These are phyloP conservation scores for Hapalemur alaotrensis DNA, from an alignment of 2,797 vertebrate species.

Conservation along the genomic window DNA sequence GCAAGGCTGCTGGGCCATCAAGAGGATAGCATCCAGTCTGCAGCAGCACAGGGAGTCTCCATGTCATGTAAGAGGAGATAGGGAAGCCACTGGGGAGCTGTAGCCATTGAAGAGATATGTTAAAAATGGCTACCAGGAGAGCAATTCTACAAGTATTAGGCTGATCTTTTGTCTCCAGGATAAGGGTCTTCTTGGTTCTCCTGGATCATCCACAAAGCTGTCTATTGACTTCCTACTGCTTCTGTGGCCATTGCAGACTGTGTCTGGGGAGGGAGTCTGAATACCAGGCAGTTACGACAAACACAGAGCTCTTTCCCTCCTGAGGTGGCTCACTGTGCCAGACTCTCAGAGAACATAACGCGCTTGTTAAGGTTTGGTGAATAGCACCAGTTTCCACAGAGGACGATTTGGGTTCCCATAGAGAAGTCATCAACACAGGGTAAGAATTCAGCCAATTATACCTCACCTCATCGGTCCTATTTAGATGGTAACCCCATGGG, in stretches of 20 bases:
- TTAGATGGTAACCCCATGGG: slow-evolving; percentile 67
- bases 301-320: slow-evolving; percentile 29
- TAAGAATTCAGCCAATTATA: slow-evolving; percentile 74
- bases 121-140: slow-evolving; percentile 54
- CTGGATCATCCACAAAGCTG: slow-evolving; percentile 63
- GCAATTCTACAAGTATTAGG: slow-evolving; percentile 44
- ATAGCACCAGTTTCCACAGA: slow-evolving; percentile 67
- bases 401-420: slow-evolving; percentile 70
- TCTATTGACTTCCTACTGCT: slow-evolving; percentile 46
- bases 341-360: slow-evolving; percentile 62
- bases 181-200: slow-evolving; percentile 63
- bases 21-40: background rate
- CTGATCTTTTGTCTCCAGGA: slow-evolving; percentile 56
- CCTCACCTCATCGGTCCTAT: slow-evolving; percentile 69
- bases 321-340: slow-evolving; percentile 47
- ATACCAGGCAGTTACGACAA: background rate
- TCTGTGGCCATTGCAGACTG: background rate
- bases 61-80: background rate
- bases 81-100: background rate
- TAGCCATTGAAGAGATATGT: background rate
- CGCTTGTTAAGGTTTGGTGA: slow-evolving; percentile 71
- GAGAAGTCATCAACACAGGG: slow-evolving; percentile 72
- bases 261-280: slow-evolving; percentile 38
- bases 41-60: background rate
- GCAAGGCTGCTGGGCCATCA: background rate